Conservation (phyloP, 2,113 vertebrate genomes). For the Holacanthus passer region DNA sequence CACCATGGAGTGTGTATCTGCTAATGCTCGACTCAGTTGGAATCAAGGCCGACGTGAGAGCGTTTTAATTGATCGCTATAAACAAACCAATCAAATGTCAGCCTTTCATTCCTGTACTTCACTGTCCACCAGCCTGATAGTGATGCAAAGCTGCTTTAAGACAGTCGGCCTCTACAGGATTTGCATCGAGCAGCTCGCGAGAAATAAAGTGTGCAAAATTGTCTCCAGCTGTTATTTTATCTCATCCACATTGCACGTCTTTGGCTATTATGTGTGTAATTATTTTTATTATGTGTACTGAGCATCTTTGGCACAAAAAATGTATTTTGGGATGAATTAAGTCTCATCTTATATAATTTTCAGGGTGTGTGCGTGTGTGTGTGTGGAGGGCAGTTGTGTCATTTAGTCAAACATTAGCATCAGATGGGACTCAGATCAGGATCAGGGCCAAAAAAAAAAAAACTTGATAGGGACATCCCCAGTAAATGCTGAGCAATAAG, state of each 20-base stretch:
- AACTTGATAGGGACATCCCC: background rate
- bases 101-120: background rate
- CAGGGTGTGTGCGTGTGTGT: background rate
- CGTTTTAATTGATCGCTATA: background rate
- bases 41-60: background rate
- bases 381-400: no score
- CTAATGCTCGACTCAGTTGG: no score
- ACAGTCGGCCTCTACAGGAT: background rate
- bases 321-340: background rate
- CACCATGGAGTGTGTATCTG: background rate
- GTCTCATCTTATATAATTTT: background rate
- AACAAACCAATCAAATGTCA: background rate
- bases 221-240: background rate
- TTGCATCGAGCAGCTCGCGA: background rate
- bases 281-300: background rate
- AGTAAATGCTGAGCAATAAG: background rate
- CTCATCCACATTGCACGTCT: background rate
- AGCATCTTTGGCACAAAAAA: background rate
- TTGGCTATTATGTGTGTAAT: background rate
- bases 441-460: background rate
- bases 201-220: background rate
- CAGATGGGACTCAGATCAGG: background rate
- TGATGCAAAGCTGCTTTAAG: background rate
- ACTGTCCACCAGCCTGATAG: background rate
- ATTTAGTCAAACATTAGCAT: background rate